Base-by-base conservation (phyloP, 1,140 invertebrate species). In the Apis florea region DNA sequence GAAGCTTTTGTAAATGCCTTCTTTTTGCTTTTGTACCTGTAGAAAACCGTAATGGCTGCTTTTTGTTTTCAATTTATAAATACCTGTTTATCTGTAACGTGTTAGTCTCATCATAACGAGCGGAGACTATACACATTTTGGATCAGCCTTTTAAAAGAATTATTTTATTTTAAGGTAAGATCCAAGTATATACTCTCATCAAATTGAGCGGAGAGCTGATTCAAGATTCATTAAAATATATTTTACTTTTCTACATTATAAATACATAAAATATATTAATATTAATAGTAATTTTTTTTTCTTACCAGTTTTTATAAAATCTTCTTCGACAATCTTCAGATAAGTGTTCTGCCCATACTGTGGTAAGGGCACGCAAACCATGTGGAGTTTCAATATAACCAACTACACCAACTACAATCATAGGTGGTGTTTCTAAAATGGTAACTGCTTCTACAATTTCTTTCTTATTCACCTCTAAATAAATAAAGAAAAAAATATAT, bases 271-370 rank as follows among this genome's bases (percentile, higher is more conserved):
- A 49, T 19, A 61, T 17, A 31, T 56, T 40, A 68, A 11, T 6
- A 47, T 40, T 40, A 26, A 49, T 53, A 59, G 11, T 10, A 51
- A 17, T 11, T 54, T 19, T 17, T 56, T 66, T 63, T 64, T 81
- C 94, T 95, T 96, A 99, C 99, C 99, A 99, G 94, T 99, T 99
- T 95, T 99, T 99, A 95, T 99, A 99, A 95, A 99, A 99, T 88
- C 99, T 96, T 92, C 99, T 96, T 88, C 97, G 96, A 93, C 98
- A 99, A 92, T 99, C 99, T 94, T 99, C 99, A 61, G 97, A 98
- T 89, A 99, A 95, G 95, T 99, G 99, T 93, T 99, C 98, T 76
- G 99, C 99, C 97, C 98, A 99, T 51, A 99, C 96, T 72, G 99
- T 99, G 83, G 98, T 98, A 81, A 99, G 95, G 79, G 98, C 97